Evolutionary conservation across 2,113 vertebrate species (phyloP).

Genomic region (Barbus barbus): DNA sequence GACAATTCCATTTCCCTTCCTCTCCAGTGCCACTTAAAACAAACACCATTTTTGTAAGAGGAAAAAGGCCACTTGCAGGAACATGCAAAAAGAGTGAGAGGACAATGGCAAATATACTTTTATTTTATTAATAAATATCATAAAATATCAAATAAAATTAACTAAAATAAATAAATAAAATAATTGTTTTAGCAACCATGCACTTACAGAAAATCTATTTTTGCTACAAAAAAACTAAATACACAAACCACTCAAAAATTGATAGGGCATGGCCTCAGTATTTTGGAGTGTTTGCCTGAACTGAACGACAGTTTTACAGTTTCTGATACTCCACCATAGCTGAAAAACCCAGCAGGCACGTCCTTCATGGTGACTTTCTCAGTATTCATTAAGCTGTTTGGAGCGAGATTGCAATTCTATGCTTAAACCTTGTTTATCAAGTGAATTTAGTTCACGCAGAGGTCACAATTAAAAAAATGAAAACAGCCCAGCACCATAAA

Average conservation of each 20-base stretch:
- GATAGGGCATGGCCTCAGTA: not conserved
- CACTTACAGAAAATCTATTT: too few species aligned
- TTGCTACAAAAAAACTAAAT: not conserved
- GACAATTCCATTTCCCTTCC: not conserved
- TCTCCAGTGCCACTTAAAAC: not conserved
- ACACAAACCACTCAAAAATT: not conserved
- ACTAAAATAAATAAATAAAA: not conserved
- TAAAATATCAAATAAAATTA: too few species aligned
- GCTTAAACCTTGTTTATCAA: slow-evolving; percentile 15
- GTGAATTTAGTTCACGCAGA: not conserved
- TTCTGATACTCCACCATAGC: not conserved
- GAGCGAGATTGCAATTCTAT: not conserved
- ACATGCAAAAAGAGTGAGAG: not conserved
- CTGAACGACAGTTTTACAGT: not conserved
- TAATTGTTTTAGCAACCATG: too few species aligned
- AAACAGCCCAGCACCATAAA: slow-evolving; percentile 9
- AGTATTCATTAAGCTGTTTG: not conserved
- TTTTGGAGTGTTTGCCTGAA: not conserved
- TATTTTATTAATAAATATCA: too few species aligned
- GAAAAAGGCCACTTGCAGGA: not conserved
- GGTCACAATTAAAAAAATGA: slow-evolving; percentile 1
- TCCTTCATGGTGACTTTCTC: not conserved
- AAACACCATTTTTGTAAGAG: too few species aligned
- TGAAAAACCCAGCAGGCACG: not conserved
- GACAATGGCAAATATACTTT: not conserved